These are phyloP conservation scores for Carduelis carduelis DNA, from an alignment of 2,797 vertebrate species.

Conservation along the genomic window DNA sequence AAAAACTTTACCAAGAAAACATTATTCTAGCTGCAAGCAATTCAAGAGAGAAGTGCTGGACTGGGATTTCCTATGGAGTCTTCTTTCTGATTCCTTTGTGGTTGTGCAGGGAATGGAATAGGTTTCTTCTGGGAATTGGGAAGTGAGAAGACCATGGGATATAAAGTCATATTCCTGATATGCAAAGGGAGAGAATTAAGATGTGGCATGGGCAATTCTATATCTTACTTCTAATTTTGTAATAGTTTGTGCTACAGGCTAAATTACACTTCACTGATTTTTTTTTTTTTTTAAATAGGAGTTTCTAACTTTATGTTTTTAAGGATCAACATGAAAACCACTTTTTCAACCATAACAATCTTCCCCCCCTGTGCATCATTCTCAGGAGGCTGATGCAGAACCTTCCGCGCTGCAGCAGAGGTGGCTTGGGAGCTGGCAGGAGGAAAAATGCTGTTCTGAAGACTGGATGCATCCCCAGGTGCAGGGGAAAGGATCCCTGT, in stretches of 20 bases:
- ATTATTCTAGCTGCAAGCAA: background rate
- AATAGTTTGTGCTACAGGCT: background rate
- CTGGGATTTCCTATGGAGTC: background rate
- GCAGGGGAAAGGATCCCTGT: background rate
- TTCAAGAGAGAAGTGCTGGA: background rate
- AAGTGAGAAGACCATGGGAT: background rate
- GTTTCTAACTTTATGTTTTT: background rate
- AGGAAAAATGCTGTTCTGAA: constrained; percentile 9
- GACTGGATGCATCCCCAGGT: background rate
- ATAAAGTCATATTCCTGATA: background rate
- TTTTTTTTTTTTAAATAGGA: fast-evolving
- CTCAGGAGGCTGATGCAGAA: background rate
- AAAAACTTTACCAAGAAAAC: background rate
- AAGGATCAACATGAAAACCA: background rate
- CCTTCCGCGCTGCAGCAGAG: background rate
- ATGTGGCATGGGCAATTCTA: background rate
- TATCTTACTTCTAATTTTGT: background rate
- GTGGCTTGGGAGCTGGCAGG: background rate
- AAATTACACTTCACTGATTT: background rate
- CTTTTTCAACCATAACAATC: background rate
- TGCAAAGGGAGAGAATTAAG: background rate
- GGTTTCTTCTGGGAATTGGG: background rate
- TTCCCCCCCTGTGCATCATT: background rate
- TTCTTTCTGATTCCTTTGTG: background rate
- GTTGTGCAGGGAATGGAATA: background rate